Conservation (phyloP, 2,888 invertebrate genomes). For the Hemithea aestivaria region DNA sequence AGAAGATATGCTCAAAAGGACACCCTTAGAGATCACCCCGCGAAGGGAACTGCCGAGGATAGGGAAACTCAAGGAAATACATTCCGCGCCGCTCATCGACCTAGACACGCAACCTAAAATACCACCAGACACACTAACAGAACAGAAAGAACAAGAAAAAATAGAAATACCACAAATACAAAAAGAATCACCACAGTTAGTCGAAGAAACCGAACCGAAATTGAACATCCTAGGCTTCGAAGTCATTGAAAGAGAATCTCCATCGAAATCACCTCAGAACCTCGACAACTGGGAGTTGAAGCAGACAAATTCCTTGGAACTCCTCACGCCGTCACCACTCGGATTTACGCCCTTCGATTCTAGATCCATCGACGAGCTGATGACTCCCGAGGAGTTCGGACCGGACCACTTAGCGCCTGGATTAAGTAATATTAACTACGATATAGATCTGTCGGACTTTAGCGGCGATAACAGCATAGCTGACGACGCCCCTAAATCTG, state of each 20-base stretch:
- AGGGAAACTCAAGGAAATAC: slow-evolving; percentile 47
- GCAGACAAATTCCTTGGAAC: slow-evolving; percentile 67
- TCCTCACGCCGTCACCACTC: slow-evolving; percentile 79
- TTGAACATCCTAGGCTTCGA: slow-evolving; percentile 56
- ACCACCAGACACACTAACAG: background rate
- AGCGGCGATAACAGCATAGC: slow-evolving; percentile 85
- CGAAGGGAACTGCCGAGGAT: slow-evolving; percentile 55
- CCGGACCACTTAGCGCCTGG: slow-evolving; percentile 78
- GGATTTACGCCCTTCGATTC: slow-evolving; percentile 78
- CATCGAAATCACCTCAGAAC: slow-evolving; percentile 51
- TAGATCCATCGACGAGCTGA: slow-evolving; percentile 77
- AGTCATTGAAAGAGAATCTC: slow-evolving; percentile 52
- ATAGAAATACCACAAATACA: slow-evolving; percentile 21
- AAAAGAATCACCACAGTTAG: slow-evolving; percentile 16
- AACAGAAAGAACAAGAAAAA: background rate
- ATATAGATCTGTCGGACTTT: slow-evolving; percentile 86
- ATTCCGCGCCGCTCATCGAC: slow-evolving; percentile 51
- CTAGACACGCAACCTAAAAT: slow-evolving; percentile 26
- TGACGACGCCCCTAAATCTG: slow-evolving; percentile 65
- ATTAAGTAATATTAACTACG: slow-evolving; percentile 85
- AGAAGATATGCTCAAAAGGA: slow-evolving; percentile 83
- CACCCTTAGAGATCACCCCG: slow-evolving; percentile 82
- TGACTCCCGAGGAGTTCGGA: slow-evolving; percentile 80
- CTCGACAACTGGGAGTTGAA: slow-evolving; percentile 58
- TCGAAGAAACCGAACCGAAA: slow-evolving; percentile 40